Evolutionary conservation across 1,140 invertebrate species (phyloP), one percentile per base, ranked within the genome.

Genomic region (Sinonovacula constricta): DNA sequence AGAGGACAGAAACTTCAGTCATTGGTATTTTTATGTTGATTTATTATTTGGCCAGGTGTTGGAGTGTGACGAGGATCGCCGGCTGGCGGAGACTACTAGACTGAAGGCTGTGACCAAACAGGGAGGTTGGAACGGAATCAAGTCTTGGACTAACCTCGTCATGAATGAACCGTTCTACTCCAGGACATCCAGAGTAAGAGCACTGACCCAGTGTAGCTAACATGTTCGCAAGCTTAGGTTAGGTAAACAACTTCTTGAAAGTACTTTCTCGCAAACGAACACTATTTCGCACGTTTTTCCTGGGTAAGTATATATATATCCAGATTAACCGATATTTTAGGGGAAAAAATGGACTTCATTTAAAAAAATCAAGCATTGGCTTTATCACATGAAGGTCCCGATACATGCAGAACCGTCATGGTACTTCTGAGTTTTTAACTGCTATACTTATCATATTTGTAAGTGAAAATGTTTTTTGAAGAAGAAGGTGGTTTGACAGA

Each of bases 81-180:
- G 51, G 33, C 28, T 30, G 22, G 28, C 28, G 22, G 15, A 79
- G 15, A 33, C 24, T 33, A n/a, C 34, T 45, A 7, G 28, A 0
- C 49, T 51, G 7, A 24, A 28, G 28, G 31, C 33, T 12, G 24
- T 45, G 12, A n/a, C 62, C 2, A 18, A 10, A 24, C 18, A 12
- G 26, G 18, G n/a, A n/a, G 62, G 45, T n/a, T 56, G 69, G 39
- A 34, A 10, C n/a, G n/a, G 26, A 0, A n/a, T 54, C 1, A 71
- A 70, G 36, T 28, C 53, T 15, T 15, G 60, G 12, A 69, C 76
- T 14, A 76, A 72, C 71, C 67, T 53, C 4, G 59, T 81, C 15
- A 12, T 81, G 26, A 74, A 75, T n/a, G 45, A 75, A 18, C 68
- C 63, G 33, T 68, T 63, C 2, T 63, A 39, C 2, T 69, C 79